Conservation (phyloP, 1,140 invertebrate species). For the Leptinotarsa defecta region DNA sequence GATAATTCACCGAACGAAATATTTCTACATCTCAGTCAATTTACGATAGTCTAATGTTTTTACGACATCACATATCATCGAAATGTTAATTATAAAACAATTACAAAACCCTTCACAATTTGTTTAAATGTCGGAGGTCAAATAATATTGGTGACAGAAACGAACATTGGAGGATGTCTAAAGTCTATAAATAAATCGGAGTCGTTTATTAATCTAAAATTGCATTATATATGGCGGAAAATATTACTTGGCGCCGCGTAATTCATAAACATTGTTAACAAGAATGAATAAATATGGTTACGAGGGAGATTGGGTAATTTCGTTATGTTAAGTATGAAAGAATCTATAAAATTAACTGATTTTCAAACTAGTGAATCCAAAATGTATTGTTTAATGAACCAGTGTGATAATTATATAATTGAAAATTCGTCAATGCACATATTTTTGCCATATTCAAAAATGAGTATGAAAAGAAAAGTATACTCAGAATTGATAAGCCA, state of each 20-base stretch:
- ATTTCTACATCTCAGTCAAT: too few species aligned
- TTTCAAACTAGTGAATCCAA: too few species aligned
- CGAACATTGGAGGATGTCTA: conserved; percentile 14
- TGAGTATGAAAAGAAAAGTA: too few species aligned
- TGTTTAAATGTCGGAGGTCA: conserved; percentile 14
- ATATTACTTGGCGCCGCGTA: not conserved
- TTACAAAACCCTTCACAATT: not conserved
- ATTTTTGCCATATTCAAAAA: too few species aligned
- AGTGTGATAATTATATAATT: too few species aligned
- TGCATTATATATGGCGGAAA: conserved; percentile 8
- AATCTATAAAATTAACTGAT: too few species aligned
- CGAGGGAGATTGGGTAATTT: not conserved
- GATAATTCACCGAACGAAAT: too few species aligned
- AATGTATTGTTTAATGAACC: too few species aligned
- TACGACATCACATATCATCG: not conserved
- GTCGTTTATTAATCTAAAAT: conserved; percentile 21
- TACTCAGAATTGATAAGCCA: too few species aligned
- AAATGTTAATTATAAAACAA: conserved; percentile 1
- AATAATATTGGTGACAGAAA: conserved; percentile 15
- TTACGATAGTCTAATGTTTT: not conserved
- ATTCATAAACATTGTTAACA: conserved; percentile 13
- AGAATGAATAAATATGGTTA: not conserved
- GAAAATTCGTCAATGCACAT: too few species aligned
- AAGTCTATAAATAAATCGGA: conserved; percentile 11
- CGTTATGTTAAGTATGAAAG: too few species aligned